These are phyloP conservation scores for Spodoptera litura DNA, from an alignment of 1,140 invertebrate species.

Conservation along the genomic window DNA sequence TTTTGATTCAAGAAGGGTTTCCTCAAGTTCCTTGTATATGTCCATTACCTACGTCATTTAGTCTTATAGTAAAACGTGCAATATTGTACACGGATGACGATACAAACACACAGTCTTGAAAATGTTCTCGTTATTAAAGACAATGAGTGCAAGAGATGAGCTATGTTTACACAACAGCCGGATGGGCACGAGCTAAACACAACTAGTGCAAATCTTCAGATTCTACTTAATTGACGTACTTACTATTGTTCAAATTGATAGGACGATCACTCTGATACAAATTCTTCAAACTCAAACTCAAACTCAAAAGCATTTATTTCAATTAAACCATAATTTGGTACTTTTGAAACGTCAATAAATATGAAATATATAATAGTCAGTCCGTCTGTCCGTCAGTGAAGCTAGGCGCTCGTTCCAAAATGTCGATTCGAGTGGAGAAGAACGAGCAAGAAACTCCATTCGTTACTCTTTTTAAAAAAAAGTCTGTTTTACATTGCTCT, in stretches of 20 bases:
- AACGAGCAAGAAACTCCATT: no score
- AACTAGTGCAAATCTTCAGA: slow-evolving; percentile 29
- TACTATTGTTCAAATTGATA: slow-evolving; percentile 19
- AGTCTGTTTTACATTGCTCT: no score
- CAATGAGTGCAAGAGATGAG: slow-evolving; percentile 40
- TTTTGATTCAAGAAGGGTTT: background rate
- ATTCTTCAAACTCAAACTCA: no score
- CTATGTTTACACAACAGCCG: slow-evolving; percentile 55
- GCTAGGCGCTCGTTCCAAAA: no score
- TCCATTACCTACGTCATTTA: background rate
- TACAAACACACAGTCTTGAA: slow-evolving; percentile 42
- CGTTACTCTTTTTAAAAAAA: no score
- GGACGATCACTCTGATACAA: slow-evolving; percentile 21
- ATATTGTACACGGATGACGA: slow-evolving; percentile 40
- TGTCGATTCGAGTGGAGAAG: no score
- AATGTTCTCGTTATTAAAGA: slow-evolving; percentile 33
- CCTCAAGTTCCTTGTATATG: no score
- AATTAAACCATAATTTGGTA: no score
- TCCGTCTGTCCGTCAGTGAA: no score
- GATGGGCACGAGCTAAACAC: slow-evolving; percentile 51
- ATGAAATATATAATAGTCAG: no score
- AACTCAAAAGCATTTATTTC: no score
- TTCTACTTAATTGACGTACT: slow-evolving; percentile 35
- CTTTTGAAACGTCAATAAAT: no score
- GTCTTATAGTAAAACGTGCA: background rate